Percentiles rank a stretch among this genome's conserved stretches.
Evolutionary conservation across 2,797 vertebrate species (phyloP).

Genomic region (Kryptolebias ocellatus): DNA sequence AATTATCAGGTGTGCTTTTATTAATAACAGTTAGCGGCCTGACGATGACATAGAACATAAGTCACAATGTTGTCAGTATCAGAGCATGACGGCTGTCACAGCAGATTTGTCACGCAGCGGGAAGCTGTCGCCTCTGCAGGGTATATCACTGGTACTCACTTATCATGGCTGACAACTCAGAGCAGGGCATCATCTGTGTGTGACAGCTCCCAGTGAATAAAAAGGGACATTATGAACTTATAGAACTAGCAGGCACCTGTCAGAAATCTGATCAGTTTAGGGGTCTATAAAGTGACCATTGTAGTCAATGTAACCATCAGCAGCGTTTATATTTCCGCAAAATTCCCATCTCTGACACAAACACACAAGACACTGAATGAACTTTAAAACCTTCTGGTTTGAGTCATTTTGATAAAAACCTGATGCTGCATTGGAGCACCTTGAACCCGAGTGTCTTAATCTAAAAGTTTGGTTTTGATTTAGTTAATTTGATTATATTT

Average conservation of each 20-base stretch:
- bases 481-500: no score
- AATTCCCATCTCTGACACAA: background rate
- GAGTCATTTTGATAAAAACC: no score
- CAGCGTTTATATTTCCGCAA: background rate
- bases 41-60: constrained; percentile 63
- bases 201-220: constrained; percentile 26
- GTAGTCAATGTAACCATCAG: background rate
- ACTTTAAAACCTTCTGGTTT: no score
- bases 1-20: constrained; percentile 41
- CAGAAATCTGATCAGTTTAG: constrained; percentile 19
- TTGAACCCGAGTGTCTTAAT: no score
- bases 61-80: constrained; percentile 61
- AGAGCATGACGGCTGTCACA: constrained; percentile 51
- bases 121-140: constrained; percentile 56
- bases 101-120: constrained; percentile 62
- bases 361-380: no score
- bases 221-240: constrained; percentile 40
- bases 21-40: constrained; percentile 28
- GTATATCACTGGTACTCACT: constrained; percentile 55
- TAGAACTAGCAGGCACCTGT: constrained; percentile 19
- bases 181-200: constrained; percentile 45
- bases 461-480: no score
- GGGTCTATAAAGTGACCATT: constrained; percentile 6
- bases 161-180: constrained; percentile 67
- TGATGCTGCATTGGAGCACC: no score